Conservation (phyloP, 2,888 invertebrate genomes). For the Eristalis intricaria region DNA sequence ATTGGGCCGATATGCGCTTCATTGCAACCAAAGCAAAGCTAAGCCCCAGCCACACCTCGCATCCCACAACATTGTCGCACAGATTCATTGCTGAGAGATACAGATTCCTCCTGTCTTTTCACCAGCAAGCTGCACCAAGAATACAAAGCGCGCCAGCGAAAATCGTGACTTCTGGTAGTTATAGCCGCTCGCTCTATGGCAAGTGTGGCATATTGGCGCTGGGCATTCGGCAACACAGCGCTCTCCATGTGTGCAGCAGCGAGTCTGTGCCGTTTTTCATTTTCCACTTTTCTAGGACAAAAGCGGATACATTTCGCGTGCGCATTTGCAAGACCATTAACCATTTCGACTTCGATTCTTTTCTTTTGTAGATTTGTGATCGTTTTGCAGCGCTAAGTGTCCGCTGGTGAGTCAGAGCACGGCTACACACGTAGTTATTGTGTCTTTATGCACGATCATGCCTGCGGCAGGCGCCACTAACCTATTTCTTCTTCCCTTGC, state of each 20-base stretch:
- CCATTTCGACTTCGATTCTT: conserved; percentile 49
- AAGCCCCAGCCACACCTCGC: neutral
- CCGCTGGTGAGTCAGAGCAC: conserved; percentile 54
- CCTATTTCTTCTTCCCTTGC: conserved; percentile 52
- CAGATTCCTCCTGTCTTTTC: conserved; percentile 17
- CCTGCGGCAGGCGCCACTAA: conserved; percentile 69
- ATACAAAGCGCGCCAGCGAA: conserved; percentile 9
- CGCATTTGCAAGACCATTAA: conserved; percentile 57
- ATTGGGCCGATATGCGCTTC: neutral
- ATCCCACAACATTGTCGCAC: conserved; percentile 5
- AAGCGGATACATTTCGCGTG: conserved; percentile 70
- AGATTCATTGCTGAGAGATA: neutral
- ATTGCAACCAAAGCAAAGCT: neutral
- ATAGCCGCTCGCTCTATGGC: conserved; percentile 26
- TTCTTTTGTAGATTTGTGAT: conserved; percentile 54
- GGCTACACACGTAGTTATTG: conserved; percentile 44
- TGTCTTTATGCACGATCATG: conserved; percentile 69
- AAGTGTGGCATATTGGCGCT: conserved; percentile 55
- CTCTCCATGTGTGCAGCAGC: neutral
- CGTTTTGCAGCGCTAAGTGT: conserved; percentile 57
- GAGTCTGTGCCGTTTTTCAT: conserved; percentile 51
- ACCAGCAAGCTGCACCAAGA: conserved; percentile 29
- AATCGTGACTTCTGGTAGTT: conserved; percentile 67
- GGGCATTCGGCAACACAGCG: neutral
- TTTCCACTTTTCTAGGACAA: conserved; percentile 66